These are phyloP conservation scores for Drosophila atripex DNA, from an alignment of 2,888 invertebrate genomes.

Conservation along the genomic window DNA sequence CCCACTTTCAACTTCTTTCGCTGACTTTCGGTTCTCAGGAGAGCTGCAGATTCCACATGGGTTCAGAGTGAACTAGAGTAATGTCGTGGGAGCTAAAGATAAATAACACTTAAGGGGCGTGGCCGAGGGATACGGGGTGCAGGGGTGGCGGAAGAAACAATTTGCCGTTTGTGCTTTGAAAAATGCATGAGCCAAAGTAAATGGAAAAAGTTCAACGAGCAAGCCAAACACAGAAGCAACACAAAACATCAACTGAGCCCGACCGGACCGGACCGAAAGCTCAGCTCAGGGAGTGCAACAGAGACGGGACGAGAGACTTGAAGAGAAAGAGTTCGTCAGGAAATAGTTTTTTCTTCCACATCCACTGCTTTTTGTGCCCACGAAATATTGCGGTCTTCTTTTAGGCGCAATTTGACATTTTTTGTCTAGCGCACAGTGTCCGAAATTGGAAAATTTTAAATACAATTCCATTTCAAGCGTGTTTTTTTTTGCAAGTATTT, in stretches of 20 bases:
- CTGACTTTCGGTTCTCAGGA: constrained; percentile 8
- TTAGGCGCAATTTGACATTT: constrained; percentile 79
- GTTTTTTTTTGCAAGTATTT: neutral
- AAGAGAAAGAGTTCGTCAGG: constrained; percentile 31
- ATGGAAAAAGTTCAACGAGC: constrained; percentile 76
- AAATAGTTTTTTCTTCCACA: constrained; percentile 51
- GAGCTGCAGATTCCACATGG: constrained; percentile 25
- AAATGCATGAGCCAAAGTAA: constrained; percentile 79
- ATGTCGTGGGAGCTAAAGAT: constrained; percentile 77
- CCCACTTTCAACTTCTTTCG: constrained; percentile 42
- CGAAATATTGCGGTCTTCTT: constrained; percentile 76
- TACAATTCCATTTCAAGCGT: neutral
- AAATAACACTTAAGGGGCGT: constrained; percentile 74
- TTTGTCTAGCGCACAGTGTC: constrained; percentile 41
- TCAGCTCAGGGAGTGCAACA: neutral
- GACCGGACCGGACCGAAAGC: constrained; percentile 6
- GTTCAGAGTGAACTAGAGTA: constrained; percentile 70
- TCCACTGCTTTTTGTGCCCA: constrained; percentile 37
- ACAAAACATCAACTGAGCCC: constrained; percentile 25
- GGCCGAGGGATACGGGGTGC: constrained; percentile 10
- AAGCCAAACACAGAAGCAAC: constrained; percentile 63
- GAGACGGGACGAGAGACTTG: neutral
- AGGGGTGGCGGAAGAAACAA: constrained; percentile 62
- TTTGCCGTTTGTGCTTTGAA: constrained; percentile 80
- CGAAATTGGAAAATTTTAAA: constrained; percentile 1